Evolutionary conservation across 2,797 vertebrate genomes (phyloP), one percentile per base, ranked within the genome.

Genomic region (Rhinichthys osculus): DNA sequence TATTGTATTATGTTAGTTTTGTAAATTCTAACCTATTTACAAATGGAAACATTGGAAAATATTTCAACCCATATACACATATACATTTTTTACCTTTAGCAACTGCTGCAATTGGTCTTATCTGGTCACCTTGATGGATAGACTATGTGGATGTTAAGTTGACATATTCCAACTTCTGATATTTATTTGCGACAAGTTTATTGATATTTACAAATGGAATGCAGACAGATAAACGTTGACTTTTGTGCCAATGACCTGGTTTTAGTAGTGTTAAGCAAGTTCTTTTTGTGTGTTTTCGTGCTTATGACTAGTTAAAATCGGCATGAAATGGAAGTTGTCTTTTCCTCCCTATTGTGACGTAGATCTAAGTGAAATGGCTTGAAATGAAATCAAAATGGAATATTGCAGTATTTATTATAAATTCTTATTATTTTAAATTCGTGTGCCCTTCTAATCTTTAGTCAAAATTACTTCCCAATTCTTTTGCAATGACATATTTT

Each of bases 111-210:
- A 81, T 6, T 42, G 93, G 52, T 1, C 64, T 88, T 86, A 91
- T 96, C 27, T 89, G 57, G 70, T 91, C 91, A 83, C 92, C 95
- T 96, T 78, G 42, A 81, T 64, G 13, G 4, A 40, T 59, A 82
- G 6, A 87, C 62, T 66, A 78, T 1, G 1, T 27, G 8, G 50
- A 72, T 30, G 27, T 47, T 73, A 64, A 47, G 19, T 10, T 35
- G 21, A 16, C 38, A 79, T 40, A 27, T 0, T 33, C 42, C 78
- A 66, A n/a, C 3, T n/a, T 13, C n/a, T 52, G 10, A 70, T 10
- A 44, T 54, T 17, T 30, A 76, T 21, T 59, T n/a, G 21, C 1
- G 10, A 2, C 9, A 57, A 30, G 13, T n/a, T 72, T 3, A 47
- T 44, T 17, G 6, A 72, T 27, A 44, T 72, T 42, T 42, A n/a